Evolutionary conservation across 1,140 invertebrate genomes (phyloP), one percentile per base, ranked within the genome.

Genomic region (Lethrus apterus): DNA sequence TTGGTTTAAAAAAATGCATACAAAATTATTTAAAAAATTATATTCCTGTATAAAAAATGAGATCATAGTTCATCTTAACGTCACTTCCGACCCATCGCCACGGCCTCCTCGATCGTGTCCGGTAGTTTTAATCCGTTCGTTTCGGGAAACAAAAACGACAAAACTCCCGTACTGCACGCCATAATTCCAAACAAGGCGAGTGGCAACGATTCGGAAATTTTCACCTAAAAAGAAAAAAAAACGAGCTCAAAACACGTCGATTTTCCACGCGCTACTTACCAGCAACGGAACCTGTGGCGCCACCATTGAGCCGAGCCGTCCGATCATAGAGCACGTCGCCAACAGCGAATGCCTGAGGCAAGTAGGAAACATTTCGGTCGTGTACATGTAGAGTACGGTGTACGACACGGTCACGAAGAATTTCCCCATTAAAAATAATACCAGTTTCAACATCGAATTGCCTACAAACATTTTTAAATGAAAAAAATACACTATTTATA

Each of bases 231-330:
- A 38, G 19, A 38, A 20, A 38, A 38, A 21, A 13, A 34, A 3
- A 11, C n/a, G 11, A 11, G 4, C 32, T n/a, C n/a, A 18, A 44
- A 17, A n/a, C 18, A 33, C 11, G 14, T 15, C 51, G n/a, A n/a
- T n/a, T n/a, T n/a, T n/a, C n/a, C n/a, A n/a, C n/a, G n/a, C n/a
- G n/a, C n/a, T n/a, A n/a, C 69, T 66, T 52, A 78, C 81, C 67
- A 84, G 59, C 34, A 84, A 66, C 10, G 79, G 77, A 40, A 79
- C 76, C 68, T 85, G 78, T 61, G 83, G 83, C 11, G 83, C 81
- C 20, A 83, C 59, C 62, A 84, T 79, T 24, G 80, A 82, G 8
- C 84, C 83, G 43, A 83, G 55, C 19, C 83, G 66, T 19, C 81
- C 83, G 49, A 81, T 71, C 68, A 84, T 81, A 26, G 81, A 83